Evolutionary conservation across 2,113 vertebrate genomes (phyloP), one percentile per base, ranked within the genome.

Genomic region (Ctenodactylus gundi): DNA sequence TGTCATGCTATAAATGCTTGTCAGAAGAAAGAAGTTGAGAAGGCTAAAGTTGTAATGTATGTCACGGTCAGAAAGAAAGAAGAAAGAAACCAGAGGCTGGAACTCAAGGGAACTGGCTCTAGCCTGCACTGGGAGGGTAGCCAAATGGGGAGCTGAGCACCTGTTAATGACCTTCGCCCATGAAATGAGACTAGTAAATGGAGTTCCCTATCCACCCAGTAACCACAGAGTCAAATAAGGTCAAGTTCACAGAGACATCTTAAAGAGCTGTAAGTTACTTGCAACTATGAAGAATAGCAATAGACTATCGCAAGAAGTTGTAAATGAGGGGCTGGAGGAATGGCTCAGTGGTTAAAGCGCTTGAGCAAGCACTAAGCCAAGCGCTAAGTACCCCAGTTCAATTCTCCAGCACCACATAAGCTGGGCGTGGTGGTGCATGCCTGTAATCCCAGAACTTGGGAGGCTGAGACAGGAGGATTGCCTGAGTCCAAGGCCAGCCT

Each of bases 11-110:
- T 72, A 84, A 91, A 90, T 73, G 76, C 70, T 29, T 87, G 76
- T 96, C 90, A 68, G 65, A 88, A 95, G 49, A 91, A 72, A 89
- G 86, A 95, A 81, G 86, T 0, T 82, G 64, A 53, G 76, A 77
- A 90, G 85, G 94, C 65, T 65, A 25, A 93, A 73, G 92, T 64
- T 78, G 60, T 82, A 41, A 58, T 41, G 70, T 53, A 41, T 34
- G 31, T 39, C 55, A 6, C 4, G 44, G 64, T 65, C 13, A 53
- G 72, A 36, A 94, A 81, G 41, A 55, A 62, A 85, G 44, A 88
- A 75, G 41, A 41, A 46, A 75, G n/a, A 65, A 49, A n/a, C 9
- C 3, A 0, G 39, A 46, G 34, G 25, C 15, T 76, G 11, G 49
- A 80, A 39, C 36, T 39, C 3, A 31, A 57, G 58, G 12, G 4